Evolutionary conservation across 1,140 invertebrate genomes (phyloP).

Genomic region (honey bee (Apis mellifera)): DNA sequence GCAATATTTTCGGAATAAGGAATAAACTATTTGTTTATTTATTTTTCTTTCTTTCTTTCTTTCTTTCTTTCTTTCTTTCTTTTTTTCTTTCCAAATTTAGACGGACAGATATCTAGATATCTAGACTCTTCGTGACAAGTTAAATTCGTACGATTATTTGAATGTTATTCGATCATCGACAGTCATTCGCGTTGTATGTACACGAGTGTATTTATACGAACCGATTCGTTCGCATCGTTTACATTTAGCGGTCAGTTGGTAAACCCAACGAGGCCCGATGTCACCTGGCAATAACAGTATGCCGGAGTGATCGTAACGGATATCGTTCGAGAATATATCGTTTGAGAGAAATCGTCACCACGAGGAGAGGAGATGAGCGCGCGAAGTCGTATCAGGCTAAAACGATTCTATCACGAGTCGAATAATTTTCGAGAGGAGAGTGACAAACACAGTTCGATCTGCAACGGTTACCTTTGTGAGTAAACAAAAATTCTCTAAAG

Average conservation of each 20-base stretch:
- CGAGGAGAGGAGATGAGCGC: slow-evolving; percentile 23
- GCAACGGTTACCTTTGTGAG: slow-evolving; percentile 15
- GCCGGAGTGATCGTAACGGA: background rate
- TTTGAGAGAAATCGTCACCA: background rate
- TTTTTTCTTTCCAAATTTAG: background rate
- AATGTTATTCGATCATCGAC: background rate
- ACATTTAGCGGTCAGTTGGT: slow-evolving; percentile 40
- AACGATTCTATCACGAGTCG: background rate
- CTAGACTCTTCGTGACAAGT: no score
- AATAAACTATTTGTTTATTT: background rate
- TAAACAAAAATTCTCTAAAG: slow-evolving; percentile 18
- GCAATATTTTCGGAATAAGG: background rate
- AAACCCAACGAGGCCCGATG: slow-evolving; percentile 18
- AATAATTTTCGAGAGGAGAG: no score
- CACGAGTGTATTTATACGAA: background rate
- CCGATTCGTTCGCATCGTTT: background rate
- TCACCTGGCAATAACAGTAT: slow-evolving; percentile 25
- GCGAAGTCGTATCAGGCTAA: background rate
- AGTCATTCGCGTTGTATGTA: background rate
- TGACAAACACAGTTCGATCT: background rate
- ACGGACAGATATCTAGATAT: no score
- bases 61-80: background rate
- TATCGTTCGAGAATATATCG: background rate
- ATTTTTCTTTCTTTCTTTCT: background rate
- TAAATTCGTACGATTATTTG: background rate